A percentile compares a stretch with the other conserved stretches of the same genome.
Conservation (phyloP, 2,113 vertebrate species). For the Grammomys surdaster region DNA sequence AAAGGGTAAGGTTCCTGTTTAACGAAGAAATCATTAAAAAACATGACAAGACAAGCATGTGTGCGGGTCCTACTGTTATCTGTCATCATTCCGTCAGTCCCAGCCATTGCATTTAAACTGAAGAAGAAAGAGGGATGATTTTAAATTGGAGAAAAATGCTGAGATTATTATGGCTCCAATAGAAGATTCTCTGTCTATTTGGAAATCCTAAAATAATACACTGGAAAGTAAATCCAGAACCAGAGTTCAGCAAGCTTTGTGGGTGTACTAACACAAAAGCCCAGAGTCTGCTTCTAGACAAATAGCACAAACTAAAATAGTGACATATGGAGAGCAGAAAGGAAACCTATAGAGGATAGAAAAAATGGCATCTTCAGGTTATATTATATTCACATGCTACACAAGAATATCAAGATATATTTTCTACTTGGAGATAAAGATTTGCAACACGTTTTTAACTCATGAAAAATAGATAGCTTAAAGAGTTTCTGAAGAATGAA, state of each 20-base stretch:
- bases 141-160: conserved; percentile 24
- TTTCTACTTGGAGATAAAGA: background rate
- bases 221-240: background rate
- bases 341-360: background rate
- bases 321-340: background rate
- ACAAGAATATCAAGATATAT: background rate
- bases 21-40: background rate
- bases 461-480: conserved; percentile 40
- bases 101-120: background rate
- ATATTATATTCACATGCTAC: conserved; percentile 36
- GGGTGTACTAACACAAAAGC: background rate
- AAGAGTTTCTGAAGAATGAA: background rate
- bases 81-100: background rate
- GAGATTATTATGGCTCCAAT: background rate
- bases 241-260: background rate
- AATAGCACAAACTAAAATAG: background rate
- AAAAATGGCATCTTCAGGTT: background rate
- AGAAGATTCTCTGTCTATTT: background rate
- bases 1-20: background rate
- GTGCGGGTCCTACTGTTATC: background rate
- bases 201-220: conserved; percentile 25
- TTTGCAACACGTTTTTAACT: conserved; percentile 41
- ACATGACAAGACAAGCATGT: background rate
- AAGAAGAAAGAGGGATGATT: conserved; percentile 1
- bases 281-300: background rate